Evolutionary conservation across 2,888 invertebrate species (phyloP), one percentile per base, ranked within the genome.

Genomic region (Mycalesis mineus): DNA sequence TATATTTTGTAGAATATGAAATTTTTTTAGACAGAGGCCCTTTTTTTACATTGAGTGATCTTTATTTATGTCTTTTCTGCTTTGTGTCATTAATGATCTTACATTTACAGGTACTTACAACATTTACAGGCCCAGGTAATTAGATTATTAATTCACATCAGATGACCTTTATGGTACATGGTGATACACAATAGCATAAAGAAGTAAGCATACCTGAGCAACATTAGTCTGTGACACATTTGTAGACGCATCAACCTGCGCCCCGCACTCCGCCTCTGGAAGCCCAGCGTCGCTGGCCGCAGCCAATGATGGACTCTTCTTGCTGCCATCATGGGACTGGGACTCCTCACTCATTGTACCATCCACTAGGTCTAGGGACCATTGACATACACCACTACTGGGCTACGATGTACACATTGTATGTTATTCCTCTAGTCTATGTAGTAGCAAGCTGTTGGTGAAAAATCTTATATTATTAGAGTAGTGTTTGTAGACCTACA

Each of bases 261-360:
- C 68, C 59, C 65, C 71, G 58, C 64, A 68, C 65, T 68, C 72
- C 22, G 63, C 68, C 22, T 59, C 66, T 57, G 64, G 64, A 56
- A 65, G 60, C 44, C 68, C 63, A 61, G 63, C 66, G 64, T 75
- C 77, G 55, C 64, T 67, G 15, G 61, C 56, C 37, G 65, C 63
- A 48, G 66, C 67, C 65, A 68, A 69, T 64, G 73, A 68, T 67
- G 74, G 72, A 70, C 71, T 73, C 66, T 75, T 77, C 68, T 74
- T 77, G 69, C 77, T 78, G 63, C 78, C 82, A 70, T 82, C 85
- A 76, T 82, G 75, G 6, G 39, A 11, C 73, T 81, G 81, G 68
- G 72, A 78, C 78, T 87, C 86, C 75, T 87, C 88, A 72, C 87
- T 88, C 88, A 89, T 88, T 73, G 75, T 84, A 80, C 75, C 73